phyloP scores from a whole-genome alignment of 2,797 vertebrate genomes.

The Esox lucius region DNA sequence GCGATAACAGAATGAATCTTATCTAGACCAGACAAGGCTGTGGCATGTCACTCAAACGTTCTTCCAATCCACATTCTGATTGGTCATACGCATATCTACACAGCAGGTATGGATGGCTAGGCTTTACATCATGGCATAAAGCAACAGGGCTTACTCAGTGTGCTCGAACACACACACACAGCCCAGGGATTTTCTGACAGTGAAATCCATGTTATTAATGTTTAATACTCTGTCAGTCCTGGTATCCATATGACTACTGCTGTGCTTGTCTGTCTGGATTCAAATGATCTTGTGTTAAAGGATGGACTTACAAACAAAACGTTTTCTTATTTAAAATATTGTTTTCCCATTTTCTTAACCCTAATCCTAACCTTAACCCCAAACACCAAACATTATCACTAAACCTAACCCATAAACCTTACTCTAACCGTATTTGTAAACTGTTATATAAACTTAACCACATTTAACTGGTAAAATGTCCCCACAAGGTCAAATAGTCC shows the following conservation, averaged over 20 bases:
- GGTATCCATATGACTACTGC: background rate
- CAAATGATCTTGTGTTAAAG: background rate
- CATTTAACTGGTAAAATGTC: too few relatives aligned
- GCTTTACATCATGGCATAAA: slow-evolving; percentile 40
- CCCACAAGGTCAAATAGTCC: too few relatives aligned
- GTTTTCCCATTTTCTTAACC: too few relatives aligned
- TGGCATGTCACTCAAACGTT: slow-evolving; percentile 66
- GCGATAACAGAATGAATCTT: slow-evolving; percentile 69
- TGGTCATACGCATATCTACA: slow-evolving; percentile 55
- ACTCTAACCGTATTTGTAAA: too few relatives aligned
- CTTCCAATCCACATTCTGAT: slow-evolving; percentile 59
- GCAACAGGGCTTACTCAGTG: slow-evolving; percentile 36
- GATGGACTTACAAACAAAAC: background rate
- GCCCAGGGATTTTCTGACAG: background rate
- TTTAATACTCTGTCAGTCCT: background rate
- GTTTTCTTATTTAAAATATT: too few relatives aligned
- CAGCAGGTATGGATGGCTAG: slow-evolving; percentile 54
- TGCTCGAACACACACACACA: slow-evolving; percentile 13
- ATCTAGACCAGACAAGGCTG: slow-evolving; percentile 68
- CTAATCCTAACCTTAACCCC: too few relatives aligned
- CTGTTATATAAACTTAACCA: too few relatives aligned
- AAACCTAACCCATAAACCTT: too few relatives aligned
- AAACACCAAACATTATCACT: too few relatives aligned
- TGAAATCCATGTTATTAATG: slow-evolving; percentile 7
- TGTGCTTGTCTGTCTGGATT: background rate